Base-by-base conservation (phyloP, 2,888 invertebrate species). In the Rhorus exstirpatorius region DNA sequence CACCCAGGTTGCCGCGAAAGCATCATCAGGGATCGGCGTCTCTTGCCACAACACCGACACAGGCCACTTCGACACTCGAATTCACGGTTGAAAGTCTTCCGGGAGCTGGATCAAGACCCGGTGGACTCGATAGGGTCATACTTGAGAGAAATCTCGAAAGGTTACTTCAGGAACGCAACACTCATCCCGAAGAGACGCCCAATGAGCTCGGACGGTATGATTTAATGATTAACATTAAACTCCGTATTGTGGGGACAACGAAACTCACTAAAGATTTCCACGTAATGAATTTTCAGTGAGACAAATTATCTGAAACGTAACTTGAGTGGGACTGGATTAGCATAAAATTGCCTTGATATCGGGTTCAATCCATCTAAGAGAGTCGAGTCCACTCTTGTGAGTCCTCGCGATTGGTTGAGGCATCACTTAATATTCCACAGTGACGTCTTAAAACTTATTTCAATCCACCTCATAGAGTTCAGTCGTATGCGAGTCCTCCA, bases 81-180 rank as follows among this genome's bases (percentile, higher is more conserved):
- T 89, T 89, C 49, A 70, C 83, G 3, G 46, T 61, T 21, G 89
- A 89, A 31, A 84, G 84, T 21, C 74, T 70, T 76, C 67, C 89
- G 3, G 84, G 86, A 51, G 87, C 86, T 60, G 88, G 89, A 1
- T 90, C 90, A 12, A 88, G 89, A 71, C 85, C 89, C 38, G 91
- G 91, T 89, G 94, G 96, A 86, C 90, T 96, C 88, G 96, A 97
- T 90, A 94, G 96, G 89, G 95, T 96, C 0, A 93, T 96, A 63
- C 93, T 96, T 6, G 96, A 96, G 88, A 94, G 96, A 86, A 96
- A 96, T 90, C 93, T 96, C 83, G 96, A 95, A 86, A 94, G 96
- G 82, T 89, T 95, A 24, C 91, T 95, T 26, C 94, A 94, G 3
- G 95, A 95, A 84, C 91, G 94, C 75, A 91, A 89, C 53, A 87